Evolutionary conservation across 2,888 invertebrate genomes (phyloP), one percentile per base, ranked within the genome.

Genomic region (Priocnemis perturbator): DNA sequence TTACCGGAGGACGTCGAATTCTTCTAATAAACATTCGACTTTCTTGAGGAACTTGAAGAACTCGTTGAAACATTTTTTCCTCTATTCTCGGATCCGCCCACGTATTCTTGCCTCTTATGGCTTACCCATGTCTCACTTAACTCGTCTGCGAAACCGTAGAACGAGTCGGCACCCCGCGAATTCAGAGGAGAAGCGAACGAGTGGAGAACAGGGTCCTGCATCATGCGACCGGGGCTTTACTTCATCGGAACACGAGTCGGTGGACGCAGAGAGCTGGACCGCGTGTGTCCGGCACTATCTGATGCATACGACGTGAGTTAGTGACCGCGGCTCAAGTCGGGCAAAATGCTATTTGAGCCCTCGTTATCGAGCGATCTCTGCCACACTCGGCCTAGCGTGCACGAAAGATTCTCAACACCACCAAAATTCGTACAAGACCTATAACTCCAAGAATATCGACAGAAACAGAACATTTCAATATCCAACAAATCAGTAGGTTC

Each of bases 241-340:
- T 77, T 83, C 78, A 79, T 82, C 74, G 65, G 77, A 75, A 81
- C 78, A 74, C 76, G 77, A 76, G 64, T 71, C 69, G 70, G 75
- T 65, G 72, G 73, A 76, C 71, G 59, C 67, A 69, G 30, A n/a
- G 68, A 45, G 37, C 50, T 19, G 52, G 64, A 19, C 65, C 61
- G 61, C 71, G 50, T 21, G 64, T 72, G 77, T 73, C 80, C 78
- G 75, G 71, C 80, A 80, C 80, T 80, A 80, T 79, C 80, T 77
- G 78, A 79, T 77, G 67, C 80, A 50, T 69, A 71, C 60, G 58
- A 17, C 52, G 55, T 60, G 60, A 75, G 53, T 64, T 63, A 74
- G 69, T 61, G 79, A 65, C 58, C 74, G 71, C 59, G 65, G 11
- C 50, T 19, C 50, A 37, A 37, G 37, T 37, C 37, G 37, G 2